Percentiles rank a stretch among this genome's conserved stretches.
Evolutionary conservation across 2,888 invertebrate species (phyloP).

Genomic region (Pollenia labialis): DNA sequence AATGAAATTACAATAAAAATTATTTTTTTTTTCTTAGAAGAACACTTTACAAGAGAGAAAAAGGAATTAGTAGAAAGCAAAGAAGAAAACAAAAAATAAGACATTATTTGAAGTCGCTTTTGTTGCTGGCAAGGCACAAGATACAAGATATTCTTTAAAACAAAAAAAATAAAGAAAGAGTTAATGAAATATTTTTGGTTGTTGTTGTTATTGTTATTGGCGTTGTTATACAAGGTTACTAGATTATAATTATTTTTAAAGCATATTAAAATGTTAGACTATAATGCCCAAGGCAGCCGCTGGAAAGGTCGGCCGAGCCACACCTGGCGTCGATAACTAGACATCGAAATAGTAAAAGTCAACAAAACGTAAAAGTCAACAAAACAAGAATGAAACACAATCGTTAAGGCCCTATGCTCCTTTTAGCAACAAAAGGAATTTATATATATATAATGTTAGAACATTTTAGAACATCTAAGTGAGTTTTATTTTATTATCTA

Average conservation of each 20-base stretch:
- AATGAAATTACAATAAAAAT: conserved; percentile 63
- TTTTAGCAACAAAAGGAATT: no score
- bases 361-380: no score
- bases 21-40: conserved; percentile 11
- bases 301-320: no score
- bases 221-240: conserved; percentile 27
- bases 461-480: no score
- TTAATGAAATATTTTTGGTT: conserved; percentile 55
- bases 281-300: no score
- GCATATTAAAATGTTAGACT: conserved; percentile 34
- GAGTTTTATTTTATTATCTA: conserved; percentile 12
- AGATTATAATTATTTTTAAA: conserved; percentile 55
- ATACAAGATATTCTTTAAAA: neutral
- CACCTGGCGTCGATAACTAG: no score
- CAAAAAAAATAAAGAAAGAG: neutral
- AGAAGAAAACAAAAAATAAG: conserved; percentile 32
- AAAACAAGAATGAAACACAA: no score
- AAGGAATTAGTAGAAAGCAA: neutral
- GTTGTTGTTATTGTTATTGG: neutral
- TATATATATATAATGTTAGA: no score
- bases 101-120: conserved; percentile 45
- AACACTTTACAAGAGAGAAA: neutral
- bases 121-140: neutral
- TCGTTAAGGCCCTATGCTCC: no score
- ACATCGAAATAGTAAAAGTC: no score